Evolutionary conservation across 2,888 invertebrate species (phyloP), one percentile per base, ranked within the genome.

Genomic region (Apamea monoglypha): DNA sequence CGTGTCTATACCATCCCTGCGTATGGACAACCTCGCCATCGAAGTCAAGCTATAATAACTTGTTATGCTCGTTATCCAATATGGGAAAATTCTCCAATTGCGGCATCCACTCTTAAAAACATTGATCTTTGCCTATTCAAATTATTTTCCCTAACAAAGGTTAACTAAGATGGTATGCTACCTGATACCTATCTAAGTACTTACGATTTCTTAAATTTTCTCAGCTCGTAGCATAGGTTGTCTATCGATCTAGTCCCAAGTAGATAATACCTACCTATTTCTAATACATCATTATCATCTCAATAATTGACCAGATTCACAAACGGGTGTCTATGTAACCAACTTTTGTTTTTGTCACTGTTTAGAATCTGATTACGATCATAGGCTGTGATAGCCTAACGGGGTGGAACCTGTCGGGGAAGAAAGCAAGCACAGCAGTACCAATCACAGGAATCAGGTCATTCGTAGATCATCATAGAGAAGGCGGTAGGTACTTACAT

Each of bases 401-500:
- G 36, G 14, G n/a, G 14, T 6, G 21, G 29, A 29, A 29, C 29
- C 29, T 29, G 14, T 36, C 36, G 14, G 10, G 6, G 32, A 36
- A 36, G 53, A 40, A 25, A 32, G 18, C 44, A 40, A 73, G 44
- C 44, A 8, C 56, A 44, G 44, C 53, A 29, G 66, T 32, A 47
- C 1, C 36, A 32, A 44, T 14, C 25, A 44, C 25, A 32, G 56
- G 8, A 32, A 29, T 4, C 29, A 36, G 40, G 10, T 44, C 25
- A 29, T 16, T 40, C 50, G 16, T 56, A 36, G 16, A 25, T n/a
- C 44, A 29, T n/a, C 7, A 59, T 56, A 36, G 6, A 44, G 18
- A 32, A 32, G 18, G 40, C 7, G 12, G 44, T 12, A n/a, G 56
- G n/a, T 59, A 88, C 88, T 87, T 66, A 89, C 90, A 44, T 76